These are phyloP conservation scores for Lamprologus callipterus DNA, from an alignment of 2,113 vertebrate species.

Conservation along the genomic window DNA sequence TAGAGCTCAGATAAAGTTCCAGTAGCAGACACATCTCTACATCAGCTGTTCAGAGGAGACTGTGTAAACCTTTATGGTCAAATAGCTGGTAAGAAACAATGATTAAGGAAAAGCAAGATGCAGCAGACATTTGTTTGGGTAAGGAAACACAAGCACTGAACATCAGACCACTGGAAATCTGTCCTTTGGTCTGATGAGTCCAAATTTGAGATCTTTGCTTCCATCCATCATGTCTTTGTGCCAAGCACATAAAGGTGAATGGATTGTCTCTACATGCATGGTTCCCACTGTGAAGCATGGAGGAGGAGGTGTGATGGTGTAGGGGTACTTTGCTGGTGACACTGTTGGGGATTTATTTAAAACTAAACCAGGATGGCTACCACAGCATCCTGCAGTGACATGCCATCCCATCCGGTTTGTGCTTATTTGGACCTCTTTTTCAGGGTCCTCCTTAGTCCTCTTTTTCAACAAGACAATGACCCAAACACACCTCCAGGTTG, in stretches of 20 bases:
- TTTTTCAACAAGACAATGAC: background rate
- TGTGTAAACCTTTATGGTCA: background rate
- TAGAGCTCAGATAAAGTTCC: rapidly evolving
- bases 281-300: rapidly evolving
- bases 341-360: background rate
- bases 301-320: background rate
- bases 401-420: rapidly evolving
- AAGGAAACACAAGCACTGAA: rapidly evolving
- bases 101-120: background rate
- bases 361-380: background rate
- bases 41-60: background rate
- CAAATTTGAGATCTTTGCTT: background rate
- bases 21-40: background rate
- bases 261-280: background rate
- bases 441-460: background rate
- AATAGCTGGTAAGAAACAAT: background rate
- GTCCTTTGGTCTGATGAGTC: background rate
- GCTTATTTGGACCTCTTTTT: background rate
- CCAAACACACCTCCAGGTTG: background rate
- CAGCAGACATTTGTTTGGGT: rapidly evolving
- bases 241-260: background rate
- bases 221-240: background rate
- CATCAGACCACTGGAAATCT: background rate
- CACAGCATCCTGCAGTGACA: background rate
- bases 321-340: background rate